Base-by-base conservation (phyloP, 1,140 invertebrate species). In the Drosophila littoralis region DNA sequence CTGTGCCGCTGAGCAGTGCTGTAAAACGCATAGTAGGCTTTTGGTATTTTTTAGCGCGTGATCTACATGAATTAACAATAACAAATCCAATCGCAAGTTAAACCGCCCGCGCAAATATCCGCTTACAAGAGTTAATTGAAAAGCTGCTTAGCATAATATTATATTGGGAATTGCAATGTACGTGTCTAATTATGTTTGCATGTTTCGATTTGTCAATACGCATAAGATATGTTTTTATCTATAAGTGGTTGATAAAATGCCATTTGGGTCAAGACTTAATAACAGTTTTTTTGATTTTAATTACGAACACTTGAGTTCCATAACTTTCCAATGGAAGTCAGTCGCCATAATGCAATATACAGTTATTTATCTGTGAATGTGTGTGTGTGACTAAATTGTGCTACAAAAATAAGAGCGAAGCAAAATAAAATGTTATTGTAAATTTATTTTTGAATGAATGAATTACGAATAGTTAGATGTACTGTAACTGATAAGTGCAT, bases 211-310 rank as follows among this genome's bases (percentile, higher is more conserved):
- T 69, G 59, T 78, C 59, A 68, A 50, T 57, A 54, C 8, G 17
- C 42, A 15, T 3, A 45, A 15, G 40, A 69, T 36, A 40, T 65
- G 50, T 51, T 43, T 33, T 35, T 69, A 51, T 59, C 51, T 48
- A 8, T 33, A 59, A 72, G 63, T 65, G 52, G 1, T 40, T 60
- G 74, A 76, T 76, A 73, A 67, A 59, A 48, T 17, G 15, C 22
- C 33, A 86, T 75, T 75, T 81, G 58, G 81, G 81, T 85, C 81
- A 85, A 78, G 75, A 78, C 65, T 72, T 58, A 75, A 79, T 61
- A 61, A 82, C 50, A 50, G 40, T 50, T 42, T 42, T 63, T 50
- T 42, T 63, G 38, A 32, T 48, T 61, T 50, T 43, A 66, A 74
- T 67, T 68, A 61, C 74, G 35, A 36, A 1, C 38, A 36, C 35